Evolutionary conservation across 1,140 invertebrate genomes (phyloP).

Genomic region (Pogonomyrmex californicus): DNA sequence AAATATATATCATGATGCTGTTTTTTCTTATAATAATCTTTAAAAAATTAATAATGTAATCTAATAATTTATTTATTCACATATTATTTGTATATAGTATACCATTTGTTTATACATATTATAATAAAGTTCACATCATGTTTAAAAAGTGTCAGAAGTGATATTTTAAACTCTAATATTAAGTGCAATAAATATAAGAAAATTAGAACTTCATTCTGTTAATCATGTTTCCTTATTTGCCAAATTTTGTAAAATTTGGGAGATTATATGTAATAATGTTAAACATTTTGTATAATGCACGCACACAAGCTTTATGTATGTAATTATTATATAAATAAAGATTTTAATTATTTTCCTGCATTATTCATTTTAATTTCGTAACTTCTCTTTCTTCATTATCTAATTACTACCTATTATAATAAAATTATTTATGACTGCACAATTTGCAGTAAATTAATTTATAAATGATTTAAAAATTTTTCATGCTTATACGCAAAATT

Average conservation of each 20-base stretch:
- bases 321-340: not conserved
- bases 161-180: not conserved
- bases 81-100: too few relatives aligned
- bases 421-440: not conserved
- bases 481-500: constrained; percentile 2
- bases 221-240: not conserved
- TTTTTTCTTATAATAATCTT: not conserved
- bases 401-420: constrained; percentile 13
- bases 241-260: not conserved
- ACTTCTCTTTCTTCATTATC: not conserved
- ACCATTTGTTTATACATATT: not conserved
- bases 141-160: not conserved
- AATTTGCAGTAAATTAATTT: constrained; percentile 1
- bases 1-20: not conserved
- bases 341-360: constrained; percentile 24
- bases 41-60: not conserved
- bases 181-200: not conserved
- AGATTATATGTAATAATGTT: not conserved
- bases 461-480: constrained; percentile 8
- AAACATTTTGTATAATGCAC: not conserved
- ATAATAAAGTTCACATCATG: not conserved
- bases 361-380: not conserved
- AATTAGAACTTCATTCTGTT: not conserved
- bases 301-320: not conserved
- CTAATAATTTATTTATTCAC: not conserved